phyloP scores from a whole-genome alignment of 2,888 invertebrate genomes.

The Calliopum simillimum region DNA sequence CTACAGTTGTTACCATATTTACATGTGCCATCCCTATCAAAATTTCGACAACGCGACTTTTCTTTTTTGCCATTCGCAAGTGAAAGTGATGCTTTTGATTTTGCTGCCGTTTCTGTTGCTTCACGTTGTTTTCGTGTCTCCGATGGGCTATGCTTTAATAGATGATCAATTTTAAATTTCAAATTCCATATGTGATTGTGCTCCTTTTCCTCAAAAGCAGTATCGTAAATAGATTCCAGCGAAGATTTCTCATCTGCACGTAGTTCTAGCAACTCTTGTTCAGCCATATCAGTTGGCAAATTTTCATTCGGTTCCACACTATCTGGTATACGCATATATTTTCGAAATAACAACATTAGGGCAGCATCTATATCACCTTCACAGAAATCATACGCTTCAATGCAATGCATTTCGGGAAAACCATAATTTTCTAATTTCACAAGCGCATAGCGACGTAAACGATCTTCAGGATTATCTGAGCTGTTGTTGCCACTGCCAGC shows the following conservation, averaged over 20 bases:
- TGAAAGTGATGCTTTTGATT: slow-evolving; percentile 57
- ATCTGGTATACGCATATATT: slow-evolving; percentile 71
- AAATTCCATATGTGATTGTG: slow-evolving; percentile 78
- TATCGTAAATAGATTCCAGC: slow-evolving; percentile 82
- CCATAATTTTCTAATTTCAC: slow-evolving; percentile 81
- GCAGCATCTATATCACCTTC: slow-evolving; percentile 79
- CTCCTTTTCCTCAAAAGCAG: slow-evolving; percentile 76
- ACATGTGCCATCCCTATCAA: slow-evolving; percentile 72
- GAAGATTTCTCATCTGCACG: slow-evolving; percentile 79
- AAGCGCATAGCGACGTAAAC: slow-evolving; percentile 77
- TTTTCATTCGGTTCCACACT: slow-evolving; percentile 36
- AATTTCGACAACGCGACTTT: slow-evolving; percentile 71
- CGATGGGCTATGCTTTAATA: slow-evolving; percentile 71
- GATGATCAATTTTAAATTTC: slow-evolving; percentile 75
- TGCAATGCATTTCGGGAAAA: slow-evolving; percentile 79
- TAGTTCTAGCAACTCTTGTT: slow-evolving; percentile 73
- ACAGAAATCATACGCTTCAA: slow-evolving; percentile 78
- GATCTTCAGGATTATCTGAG: slow-evolving; percentile 71
- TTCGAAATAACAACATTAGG: slow-evolving; percentile 76
- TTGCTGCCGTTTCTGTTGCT: slow-evolving; percentile 62
- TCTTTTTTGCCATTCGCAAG: slow-evolving; percentile 56
- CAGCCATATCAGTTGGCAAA: slow-evolving; percentile 58
- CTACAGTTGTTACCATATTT: slow-evolving; percentile 81
- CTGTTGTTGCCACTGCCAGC: slow-evolving; percentile 58
- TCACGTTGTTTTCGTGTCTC: slow-evolving; percentile 65